Evolutionary conservation across 2,888 invertebrate genomes (phyloP).

Genomic region (Hypomecis atomaria): DNA sequence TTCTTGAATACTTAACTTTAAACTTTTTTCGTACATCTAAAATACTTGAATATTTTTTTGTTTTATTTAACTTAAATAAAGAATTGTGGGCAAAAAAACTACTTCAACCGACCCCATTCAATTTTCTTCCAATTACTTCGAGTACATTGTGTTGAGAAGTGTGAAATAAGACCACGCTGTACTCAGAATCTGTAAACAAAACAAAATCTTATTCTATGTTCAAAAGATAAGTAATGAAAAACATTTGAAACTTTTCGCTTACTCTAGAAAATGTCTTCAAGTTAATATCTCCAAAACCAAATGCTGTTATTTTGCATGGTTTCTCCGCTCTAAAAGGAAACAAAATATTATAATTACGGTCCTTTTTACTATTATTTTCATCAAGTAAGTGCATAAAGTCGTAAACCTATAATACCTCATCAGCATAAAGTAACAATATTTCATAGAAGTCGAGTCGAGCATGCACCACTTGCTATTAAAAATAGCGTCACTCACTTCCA

Average conservation of each 20-base stretch:
- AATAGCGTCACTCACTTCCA: conserved; percentile 56
- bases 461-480: conserved; percentile 62
- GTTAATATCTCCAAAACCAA: conserved; percentile 58
- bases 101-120: too few relatives aligned
- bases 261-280: conserved; percentile 59
- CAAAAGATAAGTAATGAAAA: too few relatives aligned
- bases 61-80: too few relatives aligned
- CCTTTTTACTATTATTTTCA: too few relatives aligned
- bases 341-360: not conserved
- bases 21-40: too few relatives aligned
- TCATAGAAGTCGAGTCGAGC: conserved; percentile 50
- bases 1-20: too few relatives aligned
- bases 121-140: conserved; percentile 16
- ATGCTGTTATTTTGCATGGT: conserved; percentile 62
- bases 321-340: conserved; percentile 57
- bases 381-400: too few relatives aligned
- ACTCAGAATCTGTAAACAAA: conserved; percentile 63
- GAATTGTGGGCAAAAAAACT: too few relatives aligned
- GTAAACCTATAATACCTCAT: conserved; percentile 48
- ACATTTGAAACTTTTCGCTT: conserved; percentile 12
- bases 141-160: conserved; percentile 55
- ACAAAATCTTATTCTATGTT: conserved; percentile 5
- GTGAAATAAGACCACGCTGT: conserved; percentile 68
- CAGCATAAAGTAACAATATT: conserved; percentile 57
- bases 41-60: too few relatives aligned